Base-by-base conservation (phyloP, 2,113 vertebrate genomes). In the Fulica atra region DNA sequence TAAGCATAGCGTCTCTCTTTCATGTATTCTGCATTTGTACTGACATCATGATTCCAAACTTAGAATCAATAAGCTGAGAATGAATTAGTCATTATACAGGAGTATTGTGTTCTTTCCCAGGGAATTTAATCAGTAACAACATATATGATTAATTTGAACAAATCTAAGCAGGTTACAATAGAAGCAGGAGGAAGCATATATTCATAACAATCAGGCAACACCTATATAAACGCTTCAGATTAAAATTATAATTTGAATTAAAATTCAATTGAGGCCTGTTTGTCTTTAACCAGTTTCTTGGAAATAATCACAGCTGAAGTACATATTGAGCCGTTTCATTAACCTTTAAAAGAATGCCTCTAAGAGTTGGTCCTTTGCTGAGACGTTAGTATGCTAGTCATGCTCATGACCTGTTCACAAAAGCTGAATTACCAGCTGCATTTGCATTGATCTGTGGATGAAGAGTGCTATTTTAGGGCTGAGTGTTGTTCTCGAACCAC, bases 211-310 rank as follows among this genome's bases (percentile, higher is more conserved):
- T 28, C 59, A 87, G 66, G 19, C 61, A 92, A 60, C 63, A 46
- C 66, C 63, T 86, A 11, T 76, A 70, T 33, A 77, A 88, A 95
- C 64, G 66, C 46, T 38, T 84, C 65, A 79, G 87, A 88, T 95
- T 95, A 95, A 90, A 94, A 92, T 81, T 80, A 65, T 81, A 86
- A 94, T 88, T 89, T 66, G 29, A 95, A 86, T 90, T 95, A 86
- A 90, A 93, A 90, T 94, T 95, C 63, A 89, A 94, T 86, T 77
- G 70, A 85, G 53, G 54, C 31, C 59, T 25, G 56, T 93, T 90
- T 85, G 48, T 82, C 54, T 86, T 89, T 81, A 92, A 83, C 20
- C 16, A 76, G 81, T 76, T 97, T 88, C 82, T 95, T 94, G 57
- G 82, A 94, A 95, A 70, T 95, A 92, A 89, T 93, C 89, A 71